A percentile compares a stretch with the other conserved stretches of the same genome.
These are phyloP conservation scores for Glaucopsyche alexis DNA, from an alignment of 2,888 invertebrate genomes.

Conservation along the genomic window DNA sequence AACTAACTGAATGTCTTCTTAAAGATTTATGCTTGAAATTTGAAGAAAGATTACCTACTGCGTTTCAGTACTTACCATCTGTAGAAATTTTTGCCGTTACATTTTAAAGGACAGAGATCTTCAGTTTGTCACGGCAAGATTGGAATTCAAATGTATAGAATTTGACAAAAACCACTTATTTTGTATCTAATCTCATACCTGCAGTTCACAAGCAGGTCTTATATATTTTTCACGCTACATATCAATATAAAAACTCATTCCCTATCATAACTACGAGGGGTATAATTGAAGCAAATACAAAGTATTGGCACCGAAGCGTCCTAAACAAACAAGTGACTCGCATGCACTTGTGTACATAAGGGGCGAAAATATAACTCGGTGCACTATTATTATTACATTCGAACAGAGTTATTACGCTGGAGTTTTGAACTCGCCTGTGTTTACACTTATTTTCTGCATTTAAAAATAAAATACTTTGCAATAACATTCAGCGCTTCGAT, in stretches of 20 bases:
- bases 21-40: no score
- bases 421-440: not conserved
- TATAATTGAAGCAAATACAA: conserved; percentile 47
- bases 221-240: not conserved
- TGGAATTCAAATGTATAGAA: not conserved
- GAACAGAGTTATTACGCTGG: not conserved
- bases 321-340: conserved; percentile 44
- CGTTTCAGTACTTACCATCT: no score
- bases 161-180: not conserved
- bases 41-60: no score
- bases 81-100: no score
- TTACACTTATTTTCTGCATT: no score
- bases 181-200: not conserved
- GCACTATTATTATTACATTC: conserved; percentile 7
- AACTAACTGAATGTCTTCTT: no score
- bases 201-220: conserved; percentile 1
- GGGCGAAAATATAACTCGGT: conserved; percentile 2
- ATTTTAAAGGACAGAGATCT: not conserved
- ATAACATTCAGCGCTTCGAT: no score
- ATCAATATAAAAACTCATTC: conserved; percentile 32
- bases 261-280: conserved; percentile 42
- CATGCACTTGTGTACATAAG: conserved; percentile 38
- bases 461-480: no score
- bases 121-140: not conserved
- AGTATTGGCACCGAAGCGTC: conserved; percentile 44